Percentiles rank a stretch among this genome's conserved stretches.
phyloP scores from a whole-genome alignment of 2,113 vertebrate species.

The Trichechus manatus region DNA sequence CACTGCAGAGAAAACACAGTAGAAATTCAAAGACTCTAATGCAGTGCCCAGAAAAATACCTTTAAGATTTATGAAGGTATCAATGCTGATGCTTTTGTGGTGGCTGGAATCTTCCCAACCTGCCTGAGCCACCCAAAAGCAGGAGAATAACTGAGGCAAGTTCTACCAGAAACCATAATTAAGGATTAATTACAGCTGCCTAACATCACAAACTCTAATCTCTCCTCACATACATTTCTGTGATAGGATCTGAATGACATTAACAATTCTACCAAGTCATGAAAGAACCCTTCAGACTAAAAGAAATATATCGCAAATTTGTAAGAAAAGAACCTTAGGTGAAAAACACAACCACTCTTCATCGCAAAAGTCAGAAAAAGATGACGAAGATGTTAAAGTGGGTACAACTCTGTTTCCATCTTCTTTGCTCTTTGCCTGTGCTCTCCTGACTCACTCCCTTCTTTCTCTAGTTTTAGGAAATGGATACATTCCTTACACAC shows the following conservation, averaged over 20 bases:
- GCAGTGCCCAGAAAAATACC: background rate
- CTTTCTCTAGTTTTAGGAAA: background rate
- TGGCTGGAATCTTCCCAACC: background rate
- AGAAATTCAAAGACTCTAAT: background rate
- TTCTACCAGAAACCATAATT: background rate
- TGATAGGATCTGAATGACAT: background rate
- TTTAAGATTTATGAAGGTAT: background rate
- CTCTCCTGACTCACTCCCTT: background rate
- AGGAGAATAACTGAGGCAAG: background rate
- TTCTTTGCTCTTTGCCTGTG: background rate
- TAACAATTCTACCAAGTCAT: background rate
- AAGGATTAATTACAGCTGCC: background rate
- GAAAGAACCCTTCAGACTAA: slow-evolving; percentile 6
- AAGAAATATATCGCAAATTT: background rate
- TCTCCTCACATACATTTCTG: background rate
- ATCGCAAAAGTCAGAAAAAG: background rate
- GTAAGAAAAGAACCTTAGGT: background rate
- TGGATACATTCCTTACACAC: background rate
- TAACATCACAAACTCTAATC: background rate
- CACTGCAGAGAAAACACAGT: background rate
- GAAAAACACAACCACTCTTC: background rate
- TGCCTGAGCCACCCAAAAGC: background rate
- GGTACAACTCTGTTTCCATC: background rate
- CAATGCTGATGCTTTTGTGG: background rate
- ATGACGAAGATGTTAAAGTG: background rate